Base-by-base conservation (phyloP, 2,797 vertebrate genomes). In the Gadopsis marmoratus region DNA sequence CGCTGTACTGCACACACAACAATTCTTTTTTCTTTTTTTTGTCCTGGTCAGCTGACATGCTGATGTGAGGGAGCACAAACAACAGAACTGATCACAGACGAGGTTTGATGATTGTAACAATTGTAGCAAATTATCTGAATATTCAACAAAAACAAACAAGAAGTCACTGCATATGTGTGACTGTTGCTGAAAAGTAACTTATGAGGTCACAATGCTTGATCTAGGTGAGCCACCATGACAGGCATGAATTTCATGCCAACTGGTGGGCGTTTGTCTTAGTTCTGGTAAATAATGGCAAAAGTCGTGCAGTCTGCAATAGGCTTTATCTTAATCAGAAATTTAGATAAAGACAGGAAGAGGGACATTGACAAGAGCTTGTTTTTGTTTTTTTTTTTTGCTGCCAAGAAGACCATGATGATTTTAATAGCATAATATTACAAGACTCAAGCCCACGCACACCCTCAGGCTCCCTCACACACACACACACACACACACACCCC, bases 401-500 rank as follows among this genome's bases (percentile, higher is more conserved):
- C 73, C 61, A 78, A 72, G 41, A 78, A 50, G 53, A 68, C 79
- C 54, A 54, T 58, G 64, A 71, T 83, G 71, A 70, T 78, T 89
- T 85, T 71, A 85, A 76, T 51, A 74, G 67, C 59, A 60, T 74
- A 74, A 81, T 71, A 75, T 70, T 62, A 71, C 33, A 64, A 85
- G 48, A 71, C 60, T 77, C 53, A 68, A 21, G 43, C 75, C 63
- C 64, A 70, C 62, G 54, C 78, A 33, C 21, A 56, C 76, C 59
- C 64, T n/a, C 16, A 31, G n/a, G 19, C 64, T 64, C 17, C 16
- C 33, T 29, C 12, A 17, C 48, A 29, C 69, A 53, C 58, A 53
- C 45, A 48, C 59, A 54, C 26, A 39, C 21, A 35, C 73, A 74
- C 33, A 55, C 67, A 60, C 19, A 17, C 47, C 26, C 48, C 39